Evolutionary conservation across 2,888 invertebrate species (phyloP).

Genomic region (Nephrocerus scutellatus): DNA sequence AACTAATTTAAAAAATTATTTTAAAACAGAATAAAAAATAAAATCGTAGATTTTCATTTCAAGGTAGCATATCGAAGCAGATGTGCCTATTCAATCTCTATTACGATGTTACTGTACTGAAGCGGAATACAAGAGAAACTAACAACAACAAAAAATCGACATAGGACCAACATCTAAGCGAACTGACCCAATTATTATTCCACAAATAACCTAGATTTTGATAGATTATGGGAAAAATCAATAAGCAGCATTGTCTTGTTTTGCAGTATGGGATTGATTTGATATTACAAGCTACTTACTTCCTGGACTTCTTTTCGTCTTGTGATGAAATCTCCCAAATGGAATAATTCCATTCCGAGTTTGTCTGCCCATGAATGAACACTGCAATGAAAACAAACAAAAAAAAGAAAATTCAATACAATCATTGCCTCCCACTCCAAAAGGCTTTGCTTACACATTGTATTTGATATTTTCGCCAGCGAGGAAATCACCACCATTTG

Average conservation of each 20-base stretch:
- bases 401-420: background rate
- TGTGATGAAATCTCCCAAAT: slow-evolving; percentile 73
- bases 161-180: no score
- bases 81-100: no score
- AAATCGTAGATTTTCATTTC: no score
- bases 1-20: no score
- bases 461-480: slow-evolving; percentile 45
- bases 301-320: slow-evolving; percentile 71
- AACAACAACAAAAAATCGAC: no score
- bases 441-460: slow-evolving; percentile 44
- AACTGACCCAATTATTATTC: slow-evolving; percentile 9
- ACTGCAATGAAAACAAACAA: slow-evolving; percentile 45
- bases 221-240: slow-evolving; percentile 37
- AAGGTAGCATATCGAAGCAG: no score
- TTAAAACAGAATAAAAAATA: no score
- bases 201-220: no score
- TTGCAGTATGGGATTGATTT: slow-evolving; percentile 29
- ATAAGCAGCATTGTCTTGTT: slow-evolving; percentile 22
- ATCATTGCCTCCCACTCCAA: background rate
- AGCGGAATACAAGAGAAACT: no score
- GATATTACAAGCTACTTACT: slow-evolving; percentile 58
- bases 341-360: slow-evolving; percentile 70
- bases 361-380: slow-evolving; percentile 78
- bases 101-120: no score
- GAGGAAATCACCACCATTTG: slow-evolving; percentile 38